Evolutionary conservation across 2,113 vertebrate genomes (phyloP), one percentile per base, ranked within the genome.

Genomic region (Stercorarius parasiticus): DNA sequence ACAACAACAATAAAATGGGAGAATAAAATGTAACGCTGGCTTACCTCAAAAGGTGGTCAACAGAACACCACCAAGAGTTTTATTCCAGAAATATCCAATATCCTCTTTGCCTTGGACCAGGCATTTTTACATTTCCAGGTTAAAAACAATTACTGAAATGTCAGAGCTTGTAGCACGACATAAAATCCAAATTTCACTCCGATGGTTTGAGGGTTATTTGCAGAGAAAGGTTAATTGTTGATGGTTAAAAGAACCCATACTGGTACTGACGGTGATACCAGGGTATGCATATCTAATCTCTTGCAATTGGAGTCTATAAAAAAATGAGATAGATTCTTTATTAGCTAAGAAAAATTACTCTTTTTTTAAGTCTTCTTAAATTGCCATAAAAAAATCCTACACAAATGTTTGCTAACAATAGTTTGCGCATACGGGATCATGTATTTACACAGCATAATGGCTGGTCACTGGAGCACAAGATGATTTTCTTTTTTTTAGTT

Each of bases 31-130:
- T 14, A 40, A 25, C 50, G 4, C 20, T 32, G 25, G 3, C 9
- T 34, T 77, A 29, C 38, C 82, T 32, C 74, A 62, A 58, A 66
- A 67, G 10, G 15, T 26, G 40, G 36, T 61, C 86, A 52, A 13
- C 15, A n/a, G 25, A 73, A 18, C 26, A 15, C 15, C 16, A 67
- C 15, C 0, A 0, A 30, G 18, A 43, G 23, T 2, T 72, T 73
- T 36, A 17, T 13, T 45, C 40, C 86, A 77, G 34, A 66, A 70
- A 56, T 23, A 73, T 3, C 15, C 26, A 26, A 29, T 8, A 16
- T 14, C 11, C 23, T 58, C 52, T 26, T 47, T 7, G 36, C 40
- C 42, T 67, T 45, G n/a, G 19, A 38, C 19, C 1, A 9, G 4
- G 1, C 10, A 12, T 49, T 88, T 90, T 62, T 38, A 30, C 4